phyloP scores from a whole-genome alignment of 2,797 vertebrate species.

The Mycteria americana region DNA sequence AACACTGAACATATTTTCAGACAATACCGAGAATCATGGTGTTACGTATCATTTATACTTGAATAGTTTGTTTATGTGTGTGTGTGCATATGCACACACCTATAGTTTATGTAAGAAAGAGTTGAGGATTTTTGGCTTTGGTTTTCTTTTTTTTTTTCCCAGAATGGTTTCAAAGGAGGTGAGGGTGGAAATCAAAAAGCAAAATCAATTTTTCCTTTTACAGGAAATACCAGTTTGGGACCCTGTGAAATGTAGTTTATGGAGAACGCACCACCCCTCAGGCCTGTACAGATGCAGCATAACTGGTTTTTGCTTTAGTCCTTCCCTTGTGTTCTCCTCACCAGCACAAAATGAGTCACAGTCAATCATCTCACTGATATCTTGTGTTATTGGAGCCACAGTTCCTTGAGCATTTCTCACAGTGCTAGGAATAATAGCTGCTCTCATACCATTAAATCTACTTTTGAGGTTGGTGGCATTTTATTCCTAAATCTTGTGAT shows the following conservation, averaged over 20 bases:
- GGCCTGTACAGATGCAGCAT: neutral
- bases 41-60: neutral
- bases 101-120: neutral
- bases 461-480: neutral
- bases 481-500: neutral
- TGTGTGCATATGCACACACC: neutral
- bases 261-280: neutral
- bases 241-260: neutral
- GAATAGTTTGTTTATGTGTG: neutral
- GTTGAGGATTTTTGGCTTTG: neutral
- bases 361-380: constrained; percentile 29
- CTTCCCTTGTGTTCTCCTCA: neutral
- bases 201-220: constrained; percentile 33
- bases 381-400: neutral
- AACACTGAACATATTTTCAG: neutral
- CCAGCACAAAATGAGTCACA: constrained; percentile 9
- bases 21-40: neutral
- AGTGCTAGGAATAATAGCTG: neutral
- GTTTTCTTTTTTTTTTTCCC: neutral
- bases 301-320: neutral
- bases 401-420: neutral
- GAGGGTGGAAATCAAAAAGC: neutral
- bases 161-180: neutral
- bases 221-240: neutral
- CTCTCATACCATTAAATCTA: neutral